These are phyloP conservation scores for Tragelaphus oryx DNA, from an alignment of 2,797 vertebrate species.

Conservation along the genomic window DNA sequence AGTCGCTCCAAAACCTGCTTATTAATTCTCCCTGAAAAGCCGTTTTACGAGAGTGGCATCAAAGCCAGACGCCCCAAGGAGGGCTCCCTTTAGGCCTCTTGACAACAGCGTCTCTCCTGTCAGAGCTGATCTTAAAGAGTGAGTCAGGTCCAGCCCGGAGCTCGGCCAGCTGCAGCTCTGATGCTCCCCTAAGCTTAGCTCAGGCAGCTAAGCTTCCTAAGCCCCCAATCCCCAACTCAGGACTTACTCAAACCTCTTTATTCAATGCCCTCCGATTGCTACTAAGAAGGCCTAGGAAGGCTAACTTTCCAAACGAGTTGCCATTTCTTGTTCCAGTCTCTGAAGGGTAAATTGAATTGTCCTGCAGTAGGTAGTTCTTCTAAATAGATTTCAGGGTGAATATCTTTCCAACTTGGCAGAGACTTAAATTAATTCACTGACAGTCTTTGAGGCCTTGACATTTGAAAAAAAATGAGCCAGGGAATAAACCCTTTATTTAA, in stretches of 20 bases:
- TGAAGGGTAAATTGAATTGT: not conserved
- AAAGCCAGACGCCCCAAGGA: not conserved
- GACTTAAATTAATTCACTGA: not conserved
- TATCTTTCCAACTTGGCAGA: not conserved
- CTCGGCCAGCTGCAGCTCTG: not conserved
- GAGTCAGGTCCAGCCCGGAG: not conserved
- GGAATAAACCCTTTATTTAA: not conserved
- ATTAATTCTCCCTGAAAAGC: not conserved
- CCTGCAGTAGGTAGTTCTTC: not conserved
- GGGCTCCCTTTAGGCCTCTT: not conserved
- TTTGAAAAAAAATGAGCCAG: not conserved
- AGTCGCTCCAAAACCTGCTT: not conserved
- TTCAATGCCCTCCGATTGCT: not conserved
- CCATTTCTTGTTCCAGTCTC: slow-evolving; percentile 19
- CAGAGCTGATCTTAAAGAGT: not conserved
- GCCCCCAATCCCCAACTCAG: not conserved
- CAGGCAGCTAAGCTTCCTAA: not conserved
- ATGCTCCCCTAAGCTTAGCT: not conserved
- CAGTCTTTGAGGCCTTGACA: not conserved
- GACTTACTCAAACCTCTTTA: not conserved
- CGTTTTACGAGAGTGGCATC: not conserved
- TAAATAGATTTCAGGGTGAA: slow-evolving; percentile 21
- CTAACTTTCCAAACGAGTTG: slow-evolving; percentile 34
- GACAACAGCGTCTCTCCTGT: not conserved
- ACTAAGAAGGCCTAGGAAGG: not conserved